phyloP scores from a whole-genome alignment of 2,797 vertebrate species.

The Lithobates sylvaticus region DNA sequence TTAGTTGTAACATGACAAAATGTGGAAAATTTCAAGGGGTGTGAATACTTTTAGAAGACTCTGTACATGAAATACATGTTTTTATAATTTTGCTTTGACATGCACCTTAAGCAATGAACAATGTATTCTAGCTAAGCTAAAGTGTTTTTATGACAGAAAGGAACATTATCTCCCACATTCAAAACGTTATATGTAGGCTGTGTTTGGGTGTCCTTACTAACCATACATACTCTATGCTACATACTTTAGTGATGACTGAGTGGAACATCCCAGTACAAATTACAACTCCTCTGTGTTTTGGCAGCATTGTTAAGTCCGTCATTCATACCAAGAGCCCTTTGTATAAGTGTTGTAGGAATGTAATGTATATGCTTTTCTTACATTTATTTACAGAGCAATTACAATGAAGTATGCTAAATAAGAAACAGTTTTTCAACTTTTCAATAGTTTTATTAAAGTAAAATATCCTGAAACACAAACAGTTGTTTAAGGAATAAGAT shows the following conservation, averaged over 20 bases:
- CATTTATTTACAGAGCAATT: constrained; percentile 22
- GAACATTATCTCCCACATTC: constrained; percentile 23
- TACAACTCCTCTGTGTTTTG: constrained; percentile 64
- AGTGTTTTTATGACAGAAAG: constrained; percentile 4
- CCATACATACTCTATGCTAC: not conserved
- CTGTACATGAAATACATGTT: too few relatives aligned
- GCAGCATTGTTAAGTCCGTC: constrained; percentile 59
- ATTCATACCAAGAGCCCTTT: constrained; percentile 65
- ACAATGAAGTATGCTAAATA: not conserved
- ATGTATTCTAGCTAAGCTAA: not conserved
- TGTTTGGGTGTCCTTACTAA: constrained; percentile 26
- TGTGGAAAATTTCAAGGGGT: too few relatives aligned
- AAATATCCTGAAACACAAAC: too few relatives aligned
- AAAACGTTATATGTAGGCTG: constrained; percentile 14
- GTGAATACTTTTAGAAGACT: too few relatives aligned
- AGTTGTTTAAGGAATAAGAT: too few relatives aligned
- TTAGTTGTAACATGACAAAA: too few relatives aligned
- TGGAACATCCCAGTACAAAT: constrained; percentile 57
- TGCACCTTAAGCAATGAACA: not conserved
- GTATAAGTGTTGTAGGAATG: not conserved
- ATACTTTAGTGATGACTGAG: constrained; percentile 51
- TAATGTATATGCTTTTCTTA: constrained; percentile 16
- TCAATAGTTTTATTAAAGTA: too few relatives aligned
- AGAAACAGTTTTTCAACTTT: not conserved
- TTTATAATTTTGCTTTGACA: too few relatives aligned